Evolutionary conservation across 2,888 invertebrate species (phyloP), one percentile per base, ranked within the genome.

Genomic region (Nomada flava): DNA sequence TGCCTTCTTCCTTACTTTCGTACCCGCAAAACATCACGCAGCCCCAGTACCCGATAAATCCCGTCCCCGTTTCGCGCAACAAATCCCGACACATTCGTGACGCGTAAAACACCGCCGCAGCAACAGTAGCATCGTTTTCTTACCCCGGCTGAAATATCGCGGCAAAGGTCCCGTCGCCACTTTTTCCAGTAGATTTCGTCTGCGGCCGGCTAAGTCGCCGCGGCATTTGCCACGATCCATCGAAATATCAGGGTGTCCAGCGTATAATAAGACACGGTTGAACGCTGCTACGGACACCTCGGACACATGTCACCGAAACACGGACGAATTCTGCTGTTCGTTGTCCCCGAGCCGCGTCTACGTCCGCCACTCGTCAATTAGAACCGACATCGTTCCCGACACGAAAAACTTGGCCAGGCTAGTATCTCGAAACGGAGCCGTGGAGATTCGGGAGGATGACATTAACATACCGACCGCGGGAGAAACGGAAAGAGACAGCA

Each of bases 311-410:
- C 90, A 80, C 73, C 80, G 68, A 52, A 73, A 59, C 72, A 71
- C 82, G 72, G 72, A 67, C 77, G 81, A 42, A 73, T 76, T 74
- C 74, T 77, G 69, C 79, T 72, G 76, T 70, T 57, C 68, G 68
- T 70, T 11, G 13, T 80, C 64, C 62, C 20, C 67, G 62, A 59
- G 55, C 71, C 73, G 77, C 74, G 86, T 83, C 85, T 88, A 88
- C 86, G 82, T 86, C 82, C 85, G 83, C 80, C 86, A 87, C 89
- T 92, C 91, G 91, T 92, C 92, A 92, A 92, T 92, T 92, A 92
- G 92, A 91, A 89, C 86, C 86, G 89, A 89, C 89, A 90, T 88
- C 87, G 84, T 86, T 82, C 83, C 82, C 83, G 86, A 89, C 85
- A 88, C 89, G 90, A 92, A 91, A 92, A 92, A 92, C 90, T 86